Percentiles rank a stretch among this genome's conserved stretches.
These are phyloP conservation scores for Scyliorhinus canicula DNA, from an alignment of 2,797 vertebrate species.

Conservation along the genomic window DNA sequence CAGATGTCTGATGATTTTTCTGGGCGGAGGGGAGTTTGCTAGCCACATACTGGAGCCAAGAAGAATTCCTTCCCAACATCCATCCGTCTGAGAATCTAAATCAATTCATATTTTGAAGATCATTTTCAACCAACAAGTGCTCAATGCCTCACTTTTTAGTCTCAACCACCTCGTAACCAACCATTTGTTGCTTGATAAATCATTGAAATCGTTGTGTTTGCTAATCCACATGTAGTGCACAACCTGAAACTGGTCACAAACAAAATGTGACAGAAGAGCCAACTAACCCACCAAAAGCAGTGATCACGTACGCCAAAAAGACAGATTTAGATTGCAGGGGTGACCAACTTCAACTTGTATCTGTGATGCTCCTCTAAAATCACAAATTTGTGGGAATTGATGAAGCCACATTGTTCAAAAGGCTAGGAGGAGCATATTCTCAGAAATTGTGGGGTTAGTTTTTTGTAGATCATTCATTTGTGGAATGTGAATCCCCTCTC, in stretches of 20 bases:
- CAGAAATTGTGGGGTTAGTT: background rate
- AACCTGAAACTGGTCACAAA: background rate
- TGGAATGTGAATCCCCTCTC: background rate
- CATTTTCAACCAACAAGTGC: background rate
- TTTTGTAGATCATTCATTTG: background rate
- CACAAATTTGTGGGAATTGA: background rate
- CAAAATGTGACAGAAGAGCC: background rate
- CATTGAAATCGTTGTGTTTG: background rate
- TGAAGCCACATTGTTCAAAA: background rate
- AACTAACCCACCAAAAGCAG: background rate
- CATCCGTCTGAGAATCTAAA: background rate
- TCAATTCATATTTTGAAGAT: background rate
- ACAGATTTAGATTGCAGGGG: background rate
- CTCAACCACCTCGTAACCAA: background rate
- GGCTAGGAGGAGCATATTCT: too few relatives aligned
- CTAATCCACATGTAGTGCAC: background rate
- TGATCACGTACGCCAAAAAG: background rate
- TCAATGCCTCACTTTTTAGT: background rate
- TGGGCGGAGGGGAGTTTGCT: background rate
- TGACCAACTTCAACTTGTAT: background rate
- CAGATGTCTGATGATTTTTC: background rate
- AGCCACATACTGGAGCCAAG: background rate
- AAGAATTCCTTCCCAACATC: background rate
- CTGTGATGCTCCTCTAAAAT: background rate
- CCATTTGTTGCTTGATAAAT: background rate